phyloP scores from a whole-genome alignment of 2,888 invertebrate genomes.

The Drosophila gaucha region DNA sequence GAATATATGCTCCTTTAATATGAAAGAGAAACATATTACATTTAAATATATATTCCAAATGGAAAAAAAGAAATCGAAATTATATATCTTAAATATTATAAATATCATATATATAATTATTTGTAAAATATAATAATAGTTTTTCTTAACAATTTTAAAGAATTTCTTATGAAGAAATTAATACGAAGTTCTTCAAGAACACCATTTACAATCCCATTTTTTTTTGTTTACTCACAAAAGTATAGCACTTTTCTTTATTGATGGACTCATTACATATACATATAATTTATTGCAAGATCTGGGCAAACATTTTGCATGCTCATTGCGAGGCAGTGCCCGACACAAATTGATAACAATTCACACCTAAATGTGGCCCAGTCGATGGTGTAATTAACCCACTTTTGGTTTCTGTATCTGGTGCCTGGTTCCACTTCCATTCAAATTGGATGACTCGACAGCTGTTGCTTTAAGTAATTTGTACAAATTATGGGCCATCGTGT shows the following conservation, averaged over 20 bases:
- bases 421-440: constrained; percentile 23
- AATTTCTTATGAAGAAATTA: not conserved
- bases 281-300: constrained; percentile 22
- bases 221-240: not conserved
- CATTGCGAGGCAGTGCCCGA: constrained; percentile 18
- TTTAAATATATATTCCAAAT: too few species aligned
- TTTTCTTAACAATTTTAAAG: not conserved
- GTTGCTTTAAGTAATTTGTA: constrained; percentile 58
- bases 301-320: constrained; percentile 37
- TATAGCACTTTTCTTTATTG: not conserved
- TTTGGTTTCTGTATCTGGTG: constrained; percentile 23
- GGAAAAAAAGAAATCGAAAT: not conserved
- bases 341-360: constrained; percentile 66
- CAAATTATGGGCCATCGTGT: constrained; percentile 60
- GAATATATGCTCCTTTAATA: too few species aligned
- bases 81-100: not conserved
- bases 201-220: too few species aligned
- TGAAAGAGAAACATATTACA: not conserved
- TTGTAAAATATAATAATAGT: not conserved
- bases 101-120: not conserved
- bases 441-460: constrained; percentile 42
- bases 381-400: constrained; percentile 61
- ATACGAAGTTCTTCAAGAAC: too few species aligned
- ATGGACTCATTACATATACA: not conserved
- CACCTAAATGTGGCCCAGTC: constrained; percentile 59